Conservation (phyloP, 2,888 invertebrate species). For the Leistus spinibarbis region DNA sequence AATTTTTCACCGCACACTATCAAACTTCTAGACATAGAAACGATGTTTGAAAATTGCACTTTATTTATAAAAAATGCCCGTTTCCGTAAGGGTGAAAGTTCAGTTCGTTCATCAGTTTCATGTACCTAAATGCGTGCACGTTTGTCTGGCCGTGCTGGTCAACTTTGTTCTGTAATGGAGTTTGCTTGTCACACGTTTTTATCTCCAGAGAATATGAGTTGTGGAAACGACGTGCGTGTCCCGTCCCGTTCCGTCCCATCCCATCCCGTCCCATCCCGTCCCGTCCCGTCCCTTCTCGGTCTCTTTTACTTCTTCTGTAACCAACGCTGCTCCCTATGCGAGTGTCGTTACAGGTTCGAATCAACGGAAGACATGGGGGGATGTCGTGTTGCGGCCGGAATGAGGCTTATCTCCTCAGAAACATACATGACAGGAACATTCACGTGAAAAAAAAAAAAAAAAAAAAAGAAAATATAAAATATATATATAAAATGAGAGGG, state of each 20-base stretch:
- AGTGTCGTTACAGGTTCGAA: conserved; percentile 7
- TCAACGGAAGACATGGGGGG: background rate
- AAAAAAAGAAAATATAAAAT: too few species aligned
- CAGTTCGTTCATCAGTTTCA: conserved; percentile 37
- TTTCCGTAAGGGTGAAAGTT: conserved; percentile 26
- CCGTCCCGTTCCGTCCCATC: background rate
- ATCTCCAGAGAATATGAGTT: conserved; percentile 40
- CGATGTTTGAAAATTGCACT: conserved; percentile 21
- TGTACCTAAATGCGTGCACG: conserved; percentile 37
- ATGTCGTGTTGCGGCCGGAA: background rate
- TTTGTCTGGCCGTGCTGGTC: conserved; percentile 38
- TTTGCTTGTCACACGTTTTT: conserved; percentile 40
- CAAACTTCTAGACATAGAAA: conserved; percentile 10
- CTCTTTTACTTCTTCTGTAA: background rate
- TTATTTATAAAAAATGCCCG: conserved; percentile 29
- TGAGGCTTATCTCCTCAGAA: conserved; percentile 1
- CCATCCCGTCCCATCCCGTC: background rate
- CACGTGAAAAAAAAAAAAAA: background rate
- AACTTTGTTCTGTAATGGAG: conserved; percentile 40
- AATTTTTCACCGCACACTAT: conserved; percentile 30
- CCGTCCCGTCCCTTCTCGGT: background rate
- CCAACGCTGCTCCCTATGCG: background rate
- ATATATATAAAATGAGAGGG: background rate
- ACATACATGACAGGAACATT: background rate
- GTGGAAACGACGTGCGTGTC: conserved; percentile 39